Evolutionary conservation across 2,113 vertebrate species (phyloP).

Genomic region (Drymodes brunneopygia): DNA sequence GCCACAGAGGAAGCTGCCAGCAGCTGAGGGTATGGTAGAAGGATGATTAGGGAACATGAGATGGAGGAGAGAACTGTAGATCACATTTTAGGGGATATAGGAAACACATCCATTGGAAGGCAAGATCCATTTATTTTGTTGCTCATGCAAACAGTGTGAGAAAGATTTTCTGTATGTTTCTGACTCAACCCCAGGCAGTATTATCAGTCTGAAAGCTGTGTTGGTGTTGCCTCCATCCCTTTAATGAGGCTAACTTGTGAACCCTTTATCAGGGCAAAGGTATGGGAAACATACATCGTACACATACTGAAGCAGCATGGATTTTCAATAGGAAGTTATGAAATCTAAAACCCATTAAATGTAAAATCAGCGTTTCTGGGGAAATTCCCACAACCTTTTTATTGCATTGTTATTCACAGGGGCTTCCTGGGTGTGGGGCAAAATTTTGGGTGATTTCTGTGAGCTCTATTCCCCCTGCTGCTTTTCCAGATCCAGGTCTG

Average conservation of each 20-base stretch:
- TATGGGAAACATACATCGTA: background rate
- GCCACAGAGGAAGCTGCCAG: background rate
- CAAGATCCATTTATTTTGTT: background rate
- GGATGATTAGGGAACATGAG: background rate
- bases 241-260: background rate
- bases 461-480: background rate
- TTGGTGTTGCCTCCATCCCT: background rate
- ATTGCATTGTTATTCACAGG: background rate
- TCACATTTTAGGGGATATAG: background rate
- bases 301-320: background rate
- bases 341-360: background rate
- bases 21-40: background rate
- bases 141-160: background rate
- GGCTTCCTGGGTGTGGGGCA: background rate
- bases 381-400: background rate
- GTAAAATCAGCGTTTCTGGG: accelerated
- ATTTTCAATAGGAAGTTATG: background rate
- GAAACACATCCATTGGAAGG: background rate
- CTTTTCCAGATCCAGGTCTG: background rate
- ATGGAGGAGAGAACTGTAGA: background rate
- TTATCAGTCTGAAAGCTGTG: background rate
- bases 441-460: background rate
- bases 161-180: background rate
- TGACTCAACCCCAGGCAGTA: background rate
- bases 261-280: background rate